Base-by-base conservation (phyloP, 2,888 invertebrate genomes). In the Himalopsyche tibetana region DNA sequence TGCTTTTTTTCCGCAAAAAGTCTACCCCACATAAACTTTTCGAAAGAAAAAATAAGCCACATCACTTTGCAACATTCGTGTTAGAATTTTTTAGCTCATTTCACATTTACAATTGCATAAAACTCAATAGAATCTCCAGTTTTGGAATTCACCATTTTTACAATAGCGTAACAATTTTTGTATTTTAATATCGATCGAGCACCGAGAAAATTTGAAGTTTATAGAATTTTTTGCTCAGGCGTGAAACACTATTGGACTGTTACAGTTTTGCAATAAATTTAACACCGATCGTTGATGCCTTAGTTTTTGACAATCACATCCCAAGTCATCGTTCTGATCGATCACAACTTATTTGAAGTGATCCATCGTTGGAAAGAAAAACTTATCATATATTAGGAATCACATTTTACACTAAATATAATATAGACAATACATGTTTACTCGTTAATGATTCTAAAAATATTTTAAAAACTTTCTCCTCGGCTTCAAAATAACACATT, bases 351-450 rank as follows among this genome's bases (percentile, higher is more conserved):
- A 74, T 74, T 74, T 4, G 51, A 19, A 45, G 81, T 82, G 84
- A 84, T 84, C 38, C 79, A 38, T 15, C 51, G 15, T 84, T 42
- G 51, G 40, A 84, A 84, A 74, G 38, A 74, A 86, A 85, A 51
- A 85, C 80, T 83, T 84, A 81, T 79, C n/a, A n/a, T 84, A 84
- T 82, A 84, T 82, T 87, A 87, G 86, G 85, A 87, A 87, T 85
- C 86, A 86, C 86, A 87, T 87, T 83, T 88, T 83, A 86, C 51
- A 63, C 84, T 80, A 86, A 80, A 80, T 83, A 85, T 69, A 63
- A 79, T 51, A 74, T 74, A 74, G 74, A 74, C 74, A 74, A 74
- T 38, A 74, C 74, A 74, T 74, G 36, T 74, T 74, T 74, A 74
- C 74, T 74, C 12, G 15, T 74, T 74, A 74, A 74, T 74, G 74